These are phyloP conservation scores for Galerucella nymphaeae DNA, from an alignment of 2,888 invertebrate genomes.

Conservation along the genomic window DNA sequence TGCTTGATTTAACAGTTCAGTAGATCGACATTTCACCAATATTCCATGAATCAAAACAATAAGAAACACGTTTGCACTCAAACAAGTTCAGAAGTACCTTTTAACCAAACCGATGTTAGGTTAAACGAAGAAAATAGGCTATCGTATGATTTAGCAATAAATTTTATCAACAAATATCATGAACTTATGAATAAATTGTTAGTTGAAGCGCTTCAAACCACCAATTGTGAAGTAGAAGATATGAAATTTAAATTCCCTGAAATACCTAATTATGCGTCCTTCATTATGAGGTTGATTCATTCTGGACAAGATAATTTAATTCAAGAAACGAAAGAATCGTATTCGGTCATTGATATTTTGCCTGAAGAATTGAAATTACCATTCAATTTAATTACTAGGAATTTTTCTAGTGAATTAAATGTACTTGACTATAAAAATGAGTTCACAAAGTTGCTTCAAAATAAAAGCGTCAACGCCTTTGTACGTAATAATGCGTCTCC, in stretches of 20 bases:
- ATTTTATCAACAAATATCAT: constrained; percentile 44
- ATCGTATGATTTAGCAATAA: constrained; percentile 37
- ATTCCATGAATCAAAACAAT: constrained; percentile 14
- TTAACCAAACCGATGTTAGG: constrained; percentile 25
- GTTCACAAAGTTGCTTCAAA: not conserved
- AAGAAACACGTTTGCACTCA: constrained; percentile 22
- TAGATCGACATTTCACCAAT: constrained; percentile 12
- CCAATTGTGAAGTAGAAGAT: constrained; percentile 15
- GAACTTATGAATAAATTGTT: constrained; percentile 41
- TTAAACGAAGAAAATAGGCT: constrained; percentile 32
- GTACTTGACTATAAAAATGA: not conserved
- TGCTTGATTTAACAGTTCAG: constrained; percentile 7
- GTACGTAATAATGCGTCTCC: not conserved
- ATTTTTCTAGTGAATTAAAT: not conserved
- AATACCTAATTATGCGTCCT: constrained; percentile 43
- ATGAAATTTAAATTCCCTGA: constrained; percentile 42
- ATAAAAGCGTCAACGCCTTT: not conserved
- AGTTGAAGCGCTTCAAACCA: constrained; percentile 7
- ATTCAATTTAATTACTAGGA: not conserved
- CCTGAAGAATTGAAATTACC: not conserved
- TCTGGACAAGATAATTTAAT: not conserved
- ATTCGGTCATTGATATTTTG: constrained; percentile 1
- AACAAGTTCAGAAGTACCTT: constrained; percentile 20
- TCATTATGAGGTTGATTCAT: not conserved
- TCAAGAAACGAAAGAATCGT: constrained; percentile 4